Conservation (phyloP, 2,113 vertebrate genomes). For the Sorex fumeus region DNA sequence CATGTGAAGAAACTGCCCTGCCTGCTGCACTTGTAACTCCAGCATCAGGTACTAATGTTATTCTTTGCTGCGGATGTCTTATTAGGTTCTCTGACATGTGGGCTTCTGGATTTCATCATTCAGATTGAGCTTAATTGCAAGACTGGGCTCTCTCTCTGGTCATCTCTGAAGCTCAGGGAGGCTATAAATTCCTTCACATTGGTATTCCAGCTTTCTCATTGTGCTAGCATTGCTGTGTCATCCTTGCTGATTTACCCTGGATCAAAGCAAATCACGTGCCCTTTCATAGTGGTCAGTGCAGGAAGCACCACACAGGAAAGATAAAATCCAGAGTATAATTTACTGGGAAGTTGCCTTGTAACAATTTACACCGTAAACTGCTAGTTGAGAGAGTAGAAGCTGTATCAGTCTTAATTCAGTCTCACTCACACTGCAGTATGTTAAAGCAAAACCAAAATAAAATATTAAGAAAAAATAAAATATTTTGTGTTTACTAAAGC, state of each 20-base stretch:
- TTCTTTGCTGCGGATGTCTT: background rate
- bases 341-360: background rate
- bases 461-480: background rate
- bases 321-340: background rate
- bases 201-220: rapidly evolving
- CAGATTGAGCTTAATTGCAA: background rate
- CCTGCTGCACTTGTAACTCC: background rate
- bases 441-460: background rate
- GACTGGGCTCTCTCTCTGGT: background rate
- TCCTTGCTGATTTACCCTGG: background rate
- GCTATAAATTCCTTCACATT: background rate
- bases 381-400: background rate
- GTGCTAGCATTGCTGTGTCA: background rate
- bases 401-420: background rate
- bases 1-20: too few relatives aligned
- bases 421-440: background rate
- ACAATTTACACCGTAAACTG: background rate
- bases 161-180: background rate
- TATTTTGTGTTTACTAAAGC: slow-evolving; percentile 1
- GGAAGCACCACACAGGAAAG: background rate
- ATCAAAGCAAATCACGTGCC: background rate
- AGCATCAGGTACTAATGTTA: background rate
- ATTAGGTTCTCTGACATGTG: background rate
- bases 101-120: background rate
- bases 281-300: background rate